phyloP scores from a whole-genome alignment of 2,113 vertebrate species.

The Piprites chloris region DNA sequence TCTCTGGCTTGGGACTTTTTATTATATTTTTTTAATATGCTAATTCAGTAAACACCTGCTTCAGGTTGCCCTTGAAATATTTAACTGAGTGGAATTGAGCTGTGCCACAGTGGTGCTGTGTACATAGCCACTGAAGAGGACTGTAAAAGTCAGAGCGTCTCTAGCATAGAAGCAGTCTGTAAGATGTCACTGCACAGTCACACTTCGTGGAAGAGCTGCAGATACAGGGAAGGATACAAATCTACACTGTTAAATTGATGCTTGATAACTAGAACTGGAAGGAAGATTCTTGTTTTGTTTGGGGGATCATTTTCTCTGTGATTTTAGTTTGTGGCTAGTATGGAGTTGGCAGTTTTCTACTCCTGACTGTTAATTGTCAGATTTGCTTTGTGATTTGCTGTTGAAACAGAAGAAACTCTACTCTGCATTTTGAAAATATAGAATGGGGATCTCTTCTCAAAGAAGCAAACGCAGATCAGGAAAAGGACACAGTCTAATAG shows the following conservation, averaged over 20 bases:
- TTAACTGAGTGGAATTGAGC: not conserved
- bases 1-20: accelerated
- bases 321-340: not conserved
- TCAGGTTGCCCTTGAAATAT: not conserved
- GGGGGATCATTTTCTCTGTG: not conserved
- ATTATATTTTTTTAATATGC: not conserved
- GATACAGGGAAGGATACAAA: not conserved
- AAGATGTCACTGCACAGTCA: not conserved
- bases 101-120: not conserved
- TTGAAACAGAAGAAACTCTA: not conserved
- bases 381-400: not conserved
- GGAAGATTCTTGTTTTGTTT: not conserved
- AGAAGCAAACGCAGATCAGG: not conserved
- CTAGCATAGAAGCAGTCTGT: not conserved
- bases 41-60: not conserved
- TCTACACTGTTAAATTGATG: not conserved
- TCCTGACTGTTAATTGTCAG: not conserved
- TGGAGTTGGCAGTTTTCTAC: not conserved
- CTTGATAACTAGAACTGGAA: not conserved
- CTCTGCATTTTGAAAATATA: not conserved
- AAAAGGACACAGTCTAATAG: not conserved
- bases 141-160: not conserved
- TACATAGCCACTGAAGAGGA: not conserved
- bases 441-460: not conserved
- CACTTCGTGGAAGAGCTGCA: not conserved